Base-by-base conservation (phyloP, 2,888 invertebrate species). In the Cheilosia vulpina region DNA sequence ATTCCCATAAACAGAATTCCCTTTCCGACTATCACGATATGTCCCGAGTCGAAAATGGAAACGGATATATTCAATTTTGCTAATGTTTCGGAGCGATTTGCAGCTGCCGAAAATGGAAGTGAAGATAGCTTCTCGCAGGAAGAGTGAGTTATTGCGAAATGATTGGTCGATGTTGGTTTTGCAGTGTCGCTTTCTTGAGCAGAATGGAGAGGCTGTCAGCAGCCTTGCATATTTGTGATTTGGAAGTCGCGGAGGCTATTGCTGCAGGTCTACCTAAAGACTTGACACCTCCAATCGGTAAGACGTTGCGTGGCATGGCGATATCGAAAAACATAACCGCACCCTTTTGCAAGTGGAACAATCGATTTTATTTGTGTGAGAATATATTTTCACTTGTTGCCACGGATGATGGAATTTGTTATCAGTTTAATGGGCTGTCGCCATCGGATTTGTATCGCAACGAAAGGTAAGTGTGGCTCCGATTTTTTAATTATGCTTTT, bases 11-110 rank as follows among this genome's bases (percentile, higher is more conserved):
- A 90, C 63, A 90, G 89, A 78, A 90, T 91, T 75, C 91, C 91
- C 11, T 91, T 91, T 88, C 91, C 91, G 13, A 92, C 91, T 0
- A 89, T 91, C 3, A 91, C 91, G 24, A 90, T 91, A 19, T 91
- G 92, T n/a, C 91, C 91, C 3, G 91, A 92, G 87, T 91, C 91
- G 6, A 91, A 91, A 89, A 91, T 90, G 89, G 91, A 91, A 47
- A 88, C 89, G 3, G 87, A 89, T 11, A 62, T 87, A 2, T 92
- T 91, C 31, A 89, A 91, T 65, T 92, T 91, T 78, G 81, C 88
- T 0, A 90, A 89, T 21, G 58, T 91, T 3, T 90, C 90, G 0
- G 78, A 80, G 0, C 60, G 80, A 45, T 88, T 92, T 24, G 89
- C 88, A 88, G 65, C 88, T 0, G 27, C 27, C 27, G 88, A 88